phyloP scores from a whole-genome alignment of 1,140 invertebrate species.

The Bombus turneri region DNA sequence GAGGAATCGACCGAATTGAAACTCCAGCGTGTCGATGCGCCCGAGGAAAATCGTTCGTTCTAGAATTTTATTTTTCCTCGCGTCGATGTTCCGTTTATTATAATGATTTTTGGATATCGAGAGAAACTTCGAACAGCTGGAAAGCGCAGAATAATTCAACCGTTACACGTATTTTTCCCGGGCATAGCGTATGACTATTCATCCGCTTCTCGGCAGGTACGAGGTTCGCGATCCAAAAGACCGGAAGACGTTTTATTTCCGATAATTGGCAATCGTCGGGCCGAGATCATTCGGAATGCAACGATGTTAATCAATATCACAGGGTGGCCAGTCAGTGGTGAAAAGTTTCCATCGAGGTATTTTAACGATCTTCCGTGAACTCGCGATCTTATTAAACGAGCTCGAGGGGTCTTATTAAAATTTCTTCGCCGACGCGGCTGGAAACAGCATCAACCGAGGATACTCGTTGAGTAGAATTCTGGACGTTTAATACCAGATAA shows the following conservation, averaged over 20 bases:
- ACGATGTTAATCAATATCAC: constrained; percentile 35
- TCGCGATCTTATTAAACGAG: constrained; percentile 58
- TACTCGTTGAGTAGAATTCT: constrained; percentile 34
- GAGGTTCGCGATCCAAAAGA: not conserved
- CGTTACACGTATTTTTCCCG: not conserved
- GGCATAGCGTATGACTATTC: not conserved
- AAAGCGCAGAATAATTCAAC: not conserved
- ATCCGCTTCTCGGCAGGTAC: not conserved
- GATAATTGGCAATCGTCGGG: constrained; percentile 36
- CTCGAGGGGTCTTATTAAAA: constrained; percentile 64
- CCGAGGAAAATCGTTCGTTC: no score
- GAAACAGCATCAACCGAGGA: constrained; percentile 5
- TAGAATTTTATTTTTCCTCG: no score
- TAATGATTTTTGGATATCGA: not conserved
- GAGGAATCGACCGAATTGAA: no score
- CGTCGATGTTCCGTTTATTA: not conserved
- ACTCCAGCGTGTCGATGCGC: no score
- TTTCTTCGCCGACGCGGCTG: constrained; percentile 42
- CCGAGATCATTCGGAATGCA: constrained; percentile 8
- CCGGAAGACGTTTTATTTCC: constrained; percentile 28
- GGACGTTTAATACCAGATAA: constrained; percentile 66
- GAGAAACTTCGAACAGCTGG: no score
- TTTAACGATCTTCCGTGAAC: constrained; percentile 59
- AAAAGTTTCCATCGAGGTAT: constrained; percentile 51
- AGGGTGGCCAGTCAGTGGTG: constrained; percentile 11